phyloP scores from a whole-genome alignment of 2,888 invertebrate genomes.

The Lymantria monacha region DNA sequence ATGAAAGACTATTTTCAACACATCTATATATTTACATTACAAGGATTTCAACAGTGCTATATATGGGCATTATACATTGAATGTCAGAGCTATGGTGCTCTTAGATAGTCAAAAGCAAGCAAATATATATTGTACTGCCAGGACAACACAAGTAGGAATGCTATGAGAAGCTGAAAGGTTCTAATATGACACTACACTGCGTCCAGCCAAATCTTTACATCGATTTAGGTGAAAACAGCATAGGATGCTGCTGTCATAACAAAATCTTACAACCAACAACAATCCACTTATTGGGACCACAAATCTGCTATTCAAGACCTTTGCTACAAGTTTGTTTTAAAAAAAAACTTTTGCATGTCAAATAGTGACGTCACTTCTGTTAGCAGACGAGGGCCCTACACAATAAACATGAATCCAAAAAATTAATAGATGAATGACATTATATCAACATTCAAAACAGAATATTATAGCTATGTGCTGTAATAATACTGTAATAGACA shows the following conservation, averaged over 20 bases:
- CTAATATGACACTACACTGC: slow-evolving; percentile 61
- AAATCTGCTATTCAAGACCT: no score
- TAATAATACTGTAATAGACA: slow-evolving; percentile 43
- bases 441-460: background rate
- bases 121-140: slow-evolving; percentile 56
- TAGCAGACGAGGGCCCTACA: slow-evolving; percentile 20
- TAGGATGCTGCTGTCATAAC: slow-evolving; percentile 71
- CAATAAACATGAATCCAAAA: slow-evolving; percentile 42
- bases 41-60: slow-evolving; percentile 76
- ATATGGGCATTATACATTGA: slow-evolving; percentile 65
- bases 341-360: no score
- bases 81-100: slow-evolving; percentile 65
- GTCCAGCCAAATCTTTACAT: slow-evolving; percentile 66
- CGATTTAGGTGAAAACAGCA: slow-evolving; percentile 68
- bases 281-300: slow-evolving; percentile 33
- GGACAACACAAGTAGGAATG: slow-evolving; percentile 54
- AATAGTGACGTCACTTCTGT: no score
- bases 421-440: slow-evolving; percentile 46
- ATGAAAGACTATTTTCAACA: slow-evolving; percentile 72
- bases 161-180: slow-evolving; percentile 46
- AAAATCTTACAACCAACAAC: slow-evolving; percentile 48
- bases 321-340: no score
- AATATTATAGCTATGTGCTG: slow-evolving; percentile 51
- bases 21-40: slow-evolving; percentile 82
- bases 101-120: slow-evolving; percentile 56